Evolutionary conservation across 2,797 vertebrate genomes (phyloP).

Genomic region (Pangasius mekongensis): DNA sequence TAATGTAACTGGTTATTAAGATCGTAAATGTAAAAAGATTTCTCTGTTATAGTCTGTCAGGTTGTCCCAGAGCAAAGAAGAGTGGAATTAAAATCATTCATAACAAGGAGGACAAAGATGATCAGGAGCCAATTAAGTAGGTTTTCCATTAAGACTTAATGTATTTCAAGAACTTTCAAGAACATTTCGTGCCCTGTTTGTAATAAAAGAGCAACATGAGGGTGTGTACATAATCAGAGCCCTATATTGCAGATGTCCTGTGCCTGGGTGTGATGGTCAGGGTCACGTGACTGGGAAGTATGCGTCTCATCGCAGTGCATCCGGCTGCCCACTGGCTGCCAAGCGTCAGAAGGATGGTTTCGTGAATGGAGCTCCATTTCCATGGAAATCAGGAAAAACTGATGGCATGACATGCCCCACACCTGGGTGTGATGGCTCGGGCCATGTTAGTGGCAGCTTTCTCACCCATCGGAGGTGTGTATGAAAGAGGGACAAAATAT

Average conservation of each 20-base stretch:
- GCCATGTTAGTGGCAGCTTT: conserved; percentile 97
- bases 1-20: conserved; percentile 4
- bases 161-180: not conserved
- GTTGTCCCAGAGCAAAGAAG: conserved; percentile 96
- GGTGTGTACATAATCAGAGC: not conserved
- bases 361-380: conserved; percentile 93
- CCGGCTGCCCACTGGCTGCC: conserved; percentile 94
- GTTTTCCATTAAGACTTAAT: conserved; percentile 27
- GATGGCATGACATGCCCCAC: conserved; percentile 98
- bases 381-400: conserved; percentile 97
- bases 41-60: conserved; percentile 85
- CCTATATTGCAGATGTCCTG: conserved; percentile 85
- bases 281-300: conserved; percentile 99
- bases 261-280: conserved; percentile 96
- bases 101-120: conserved; percentile 98
- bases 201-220: not conserved
- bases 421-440: conserved; percentile 94
- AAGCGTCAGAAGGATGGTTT: conserved; percentile 97
- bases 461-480: conserved; percentile 95
- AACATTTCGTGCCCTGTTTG: not conserved
- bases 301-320: conserved; percentile 95
- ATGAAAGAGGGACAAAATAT: not conserved
- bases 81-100: conserved; percentile 96
- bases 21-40: conserved; percentile 6
- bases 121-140: conserved; percentile 97